Evolutionary conservation across 2,797 vertebrate genomes (phyloP).

Genomic region (Loriculus beryllinus): DNA sequence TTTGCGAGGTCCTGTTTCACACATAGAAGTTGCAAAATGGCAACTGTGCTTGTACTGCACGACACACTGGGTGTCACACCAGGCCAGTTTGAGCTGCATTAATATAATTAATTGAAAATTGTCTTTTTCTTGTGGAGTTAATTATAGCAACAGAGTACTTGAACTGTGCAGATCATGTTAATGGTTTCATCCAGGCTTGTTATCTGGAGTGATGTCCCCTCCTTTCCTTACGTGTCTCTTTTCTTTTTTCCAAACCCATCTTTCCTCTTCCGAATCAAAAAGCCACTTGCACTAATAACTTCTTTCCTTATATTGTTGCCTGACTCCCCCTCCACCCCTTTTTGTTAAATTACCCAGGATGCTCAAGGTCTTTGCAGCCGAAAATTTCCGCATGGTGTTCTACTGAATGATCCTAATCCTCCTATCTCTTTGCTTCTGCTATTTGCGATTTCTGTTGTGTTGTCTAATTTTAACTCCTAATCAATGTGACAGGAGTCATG

Average conservation of each 20-base stretch:
- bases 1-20: not conserved
- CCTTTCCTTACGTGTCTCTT: not conserved
- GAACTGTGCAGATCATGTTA: not conserved
- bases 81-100: not conserved
- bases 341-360: not conserved
- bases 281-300: not conserved
- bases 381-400: not conserved
- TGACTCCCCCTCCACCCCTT: not conserved
- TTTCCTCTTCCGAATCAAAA: not conserved
- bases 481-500: not conserved
- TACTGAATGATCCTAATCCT: not conserved
- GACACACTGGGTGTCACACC: not conserved
- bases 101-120: not conserved
- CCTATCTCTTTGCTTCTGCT: not conserved
- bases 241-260: not conserved
- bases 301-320: not conserved
- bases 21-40: not conserved
- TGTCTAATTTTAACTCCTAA: not conserved
- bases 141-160: not conserved
- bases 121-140: not conserved
- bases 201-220: not conserved
- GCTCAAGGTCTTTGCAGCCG: not conserved
- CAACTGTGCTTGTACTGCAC: fast-evolving
- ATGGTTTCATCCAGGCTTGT: not conserved
- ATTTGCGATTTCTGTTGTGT: not conserved